Evolutionary conservation across 2,888 invertebrate species (phyloP).

Genomic region (Caenorhabditis becei): DNA sequence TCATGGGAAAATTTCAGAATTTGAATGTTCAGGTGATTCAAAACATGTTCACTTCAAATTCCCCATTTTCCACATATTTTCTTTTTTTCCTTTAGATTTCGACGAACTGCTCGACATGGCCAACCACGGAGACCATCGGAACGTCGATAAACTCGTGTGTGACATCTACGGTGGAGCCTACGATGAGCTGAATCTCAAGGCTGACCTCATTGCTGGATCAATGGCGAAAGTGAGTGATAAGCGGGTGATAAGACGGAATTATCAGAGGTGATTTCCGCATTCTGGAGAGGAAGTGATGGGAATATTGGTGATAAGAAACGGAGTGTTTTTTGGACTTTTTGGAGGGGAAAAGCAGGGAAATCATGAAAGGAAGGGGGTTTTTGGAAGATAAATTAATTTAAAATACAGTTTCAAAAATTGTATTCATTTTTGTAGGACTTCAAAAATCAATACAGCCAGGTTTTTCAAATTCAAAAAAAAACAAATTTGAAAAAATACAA

Average conservation of each 20-base stretch:
- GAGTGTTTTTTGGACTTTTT: too few relatives aligned
- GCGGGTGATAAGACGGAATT: not conserved
- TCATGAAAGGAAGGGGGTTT: not conserved
- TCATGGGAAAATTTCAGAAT: too few relatives aligned
- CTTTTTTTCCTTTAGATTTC: too few relatives aligned
- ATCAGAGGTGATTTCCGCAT: not conserved
- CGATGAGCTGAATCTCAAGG: constrained; percentile 83
- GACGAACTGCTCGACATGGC: constrained; percentile 86
- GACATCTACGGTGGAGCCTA: constrained; percentile 87
- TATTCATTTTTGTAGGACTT: too few relatives aligned
- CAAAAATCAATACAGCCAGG: too few relatives aligned
- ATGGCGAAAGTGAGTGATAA: constrained; percentile 85
- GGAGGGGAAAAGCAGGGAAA: not conserved
- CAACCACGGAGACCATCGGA: constrained; percentile 86
- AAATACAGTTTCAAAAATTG: too few relatives aligned
- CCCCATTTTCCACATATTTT: too few relatives aligned
- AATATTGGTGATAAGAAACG: not conserved
- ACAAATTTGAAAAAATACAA: not conserved
- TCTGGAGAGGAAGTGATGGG: not conserved
- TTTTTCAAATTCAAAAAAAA: not conserved
- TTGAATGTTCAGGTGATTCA: too few relatives aligned
- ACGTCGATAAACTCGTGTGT: constrained; percentile 86
- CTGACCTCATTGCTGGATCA: constrained; percentile 87
- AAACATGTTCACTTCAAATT: not conserved
- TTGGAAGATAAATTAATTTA: not conserved